Base-by-base conservation (phyloP, 2,113 vertebrate species). In the Tricholaema leucomelas region DNA sequence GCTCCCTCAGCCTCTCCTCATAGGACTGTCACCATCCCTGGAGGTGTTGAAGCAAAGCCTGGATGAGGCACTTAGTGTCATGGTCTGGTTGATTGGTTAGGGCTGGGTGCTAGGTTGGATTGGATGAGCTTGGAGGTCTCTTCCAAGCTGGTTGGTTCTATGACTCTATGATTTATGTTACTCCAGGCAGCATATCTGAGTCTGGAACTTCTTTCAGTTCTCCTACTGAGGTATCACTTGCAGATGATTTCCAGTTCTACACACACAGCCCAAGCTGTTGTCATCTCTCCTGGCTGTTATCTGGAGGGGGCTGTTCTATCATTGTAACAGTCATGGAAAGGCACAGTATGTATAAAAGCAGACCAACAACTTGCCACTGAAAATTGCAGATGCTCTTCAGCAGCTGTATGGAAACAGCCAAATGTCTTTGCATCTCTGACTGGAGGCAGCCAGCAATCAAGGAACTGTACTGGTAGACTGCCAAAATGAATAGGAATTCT, bases 401-500 rank as follows among this genome's bases (percentile, higher is more conserved):
- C 61, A 86, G 35, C 77, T 54, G 1, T 19, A 23, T n/a, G 64
- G 73, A 72, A 83, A 54, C 1, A 75, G 36, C 50, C 63, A 84
- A 36, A 36, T 0, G 2, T 8, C 87, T 95, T 78, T 95, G 74
- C 44, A 44, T 95, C 59, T 85, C 64, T 69, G 64, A 74, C 67
- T 85, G 40, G 35, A 90, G 71, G 70, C 81, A 93, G 73, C 65
- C 86, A 88, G 50, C 63, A 63, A 27, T 69, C 83, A 78, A 86
- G 88, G 65, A 72, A 55, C n/a, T 1, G 0, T 69, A 16, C 44
- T 95, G 90, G 80, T 71, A 48, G 46, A 5, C 12, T 73, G 88
- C 80, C 85, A 91, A 81, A 88, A 69, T 36, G 88, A 91, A 70
- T 10, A 81, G 44, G 92, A 88, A 94, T 94, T 94, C 77, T 74